These are phyloP conservation scores for Zoanthus sansibaricus DNA, from an alignment of 92 coral and sea anemone species.

Conservation along the genomic window DNA sequence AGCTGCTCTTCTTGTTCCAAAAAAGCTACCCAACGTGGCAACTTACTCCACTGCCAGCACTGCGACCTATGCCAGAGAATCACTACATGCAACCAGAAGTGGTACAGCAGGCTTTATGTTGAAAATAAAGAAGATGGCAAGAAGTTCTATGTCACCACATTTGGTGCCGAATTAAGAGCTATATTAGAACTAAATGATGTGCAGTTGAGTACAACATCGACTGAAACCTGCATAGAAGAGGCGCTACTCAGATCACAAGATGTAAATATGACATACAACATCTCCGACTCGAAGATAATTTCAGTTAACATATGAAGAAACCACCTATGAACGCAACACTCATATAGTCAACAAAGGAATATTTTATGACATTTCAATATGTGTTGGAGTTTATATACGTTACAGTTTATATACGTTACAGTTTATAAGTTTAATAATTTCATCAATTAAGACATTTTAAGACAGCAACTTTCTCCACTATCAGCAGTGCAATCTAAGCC, in stretches of 20 bases:
- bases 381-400: constrained; percentile 46
- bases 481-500: constrained; percentile 41
- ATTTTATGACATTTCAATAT: constrained; percentile 45
- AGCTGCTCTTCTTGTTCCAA: constrained; percentile 55
- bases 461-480: constrained; percentile 39
- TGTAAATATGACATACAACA: constrained; percentile 49
- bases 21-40: constrained; percentile 55
- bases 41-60: constrained; percentile 53
- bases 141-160: constrained; percentile 59
- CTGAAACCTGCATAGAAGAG: constrained; percentile 57
- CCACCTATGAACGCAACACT: constrained; percentile 44
- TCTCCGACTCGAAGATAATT: constrained; percentile 50
- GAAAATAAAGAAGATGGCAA: constrained; percentile 51
- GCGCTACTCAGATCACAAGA: constrained; percentile 52
- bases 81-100: constrained; percentile 54
- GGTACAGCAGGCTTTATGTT: constrained; percentile 55
- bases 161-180: constrained; percentile 53
- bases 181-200: constrained; percentile 56
- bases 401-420: constrained; percentile 42
- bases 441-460: constrained; percentile 41
- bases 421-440: constrained; percentile 38
- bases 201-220: constrained; percentile 50
- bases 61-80: constrained; percentile 55
- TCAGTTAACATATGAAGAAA: constrained; percentile 46
- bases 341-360: constrained; percentile 47